phyloP scores from a whole-genome alignment of 1,140 invertebrate genomes.

The Cydia amplana region DNA sequence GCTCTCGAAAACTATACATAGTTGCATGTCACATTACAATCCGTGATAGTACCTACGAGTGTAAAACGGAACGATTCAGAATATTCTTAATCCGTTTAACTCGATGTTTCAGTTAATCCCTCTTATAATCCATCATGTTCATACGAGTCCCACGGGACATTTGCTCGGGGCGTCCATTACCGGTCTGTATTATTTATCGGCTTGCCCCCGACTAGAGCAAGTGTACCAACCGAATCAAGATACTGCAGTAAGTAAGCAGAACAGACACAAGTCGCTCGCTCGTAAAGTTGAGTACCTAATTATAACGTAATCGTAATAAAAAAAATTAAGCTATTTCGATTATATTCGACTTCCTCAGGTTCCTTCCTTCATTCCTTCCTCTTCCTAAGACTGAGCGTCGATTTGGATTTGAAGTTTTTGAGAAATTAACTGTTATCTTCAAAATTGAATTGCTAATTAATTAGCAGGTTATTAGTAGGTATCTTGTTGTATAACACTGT shows the following conservation, averaged over 20 bases:
- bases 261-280: background rate
- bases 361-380: no score
- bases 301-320: no score
- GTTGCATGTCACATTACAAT: background rate
- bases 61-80: background rate
- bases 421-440: no score
- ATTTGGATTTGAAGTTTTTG: no score
- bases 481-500: no score
- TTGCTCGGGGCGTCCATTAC: slow-evolving; percentile 20
- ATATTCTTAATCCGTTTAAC: slow-evolving; percentile 14
- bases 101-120: slow-evolving; percentile 18
- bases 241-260: slow-evolving; percentile 9
- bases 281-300: background rate
- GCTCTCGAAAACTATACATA: background rate
- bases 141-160: slow-evolving; percentile 1
- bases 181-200: slow-evolving; percentile 19
- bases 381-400: no score
- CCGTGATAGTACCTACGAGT: background rate
- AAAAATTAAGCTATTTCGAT: no score
- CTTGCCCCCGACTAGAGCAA: slow-evolving; percentile 4
- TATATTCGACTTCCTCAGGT: no score
- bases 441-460: no score
- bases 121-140: slow-evolving; percentile 12
- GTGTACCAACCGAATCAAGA: background rate
- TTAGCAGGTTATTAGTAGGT: no score